Evolutionary conservation across 2,888 invertebrate species (phyloP), one percentile per base, ranked within the genome.

Genomic region (Harpalus rufipes): DNA sequence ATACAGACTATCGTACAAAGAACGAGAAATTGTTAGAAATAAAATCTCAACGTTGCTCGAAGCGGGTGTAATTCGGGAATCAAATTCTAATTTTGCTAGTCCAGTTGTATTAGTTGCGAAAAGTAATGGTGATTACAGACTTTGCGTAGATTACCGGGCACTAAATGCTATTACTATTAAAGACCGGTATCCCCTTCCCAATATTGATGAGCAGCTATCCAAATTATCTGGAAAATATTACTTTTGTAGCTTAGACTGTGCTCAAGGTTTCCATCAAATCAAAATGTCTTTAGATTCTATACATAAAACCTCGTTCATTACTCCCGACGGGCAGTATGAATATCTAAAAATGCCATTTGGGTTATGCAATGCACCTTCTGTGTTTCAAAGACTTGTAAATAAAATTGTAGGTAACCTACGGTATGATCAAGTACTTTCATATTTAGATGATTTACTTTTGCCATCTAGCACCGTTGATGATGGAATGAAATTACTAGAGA

Each of bases 281-380:
- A 87, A 87, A 4, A 85, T 90, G 65, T 76, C 85, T 0, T 76
- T 81, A 21, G 86, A 87, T 6, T 88, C 88, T 39, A 87, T 87
- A 8, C 85, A 85, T 1, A 88, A 87, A 25, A 90, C 89, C 0
- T 88, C 88, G 0, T 89, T 89, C 41, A 87, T 87, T 3, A 90
- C 89, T 5, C 88, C 87, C 0, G 88, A 88, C 39, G 89, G 89
- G 7, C 86, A 89, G 3, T 90, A 87, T 76, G 88, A 90, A 86
- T 89, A 88, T 81, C 68, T 86, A 5, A 79, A 87, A 0, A 87
- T 89, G 88, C 88, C 89, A 7, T 90, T 90, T 83, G 90, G 89
- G 6, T 85, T 90, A 6, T 76, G 87, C 2, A 90, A 90, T 81
- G 89, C 89, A 0, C 89, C 89, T 7, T 86, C 87, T 25, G 87